Evolutionary conservation across 2,113 vertebrate genomes (phyloP).

Genomic region (Sturnus vulgaris): DNA sequence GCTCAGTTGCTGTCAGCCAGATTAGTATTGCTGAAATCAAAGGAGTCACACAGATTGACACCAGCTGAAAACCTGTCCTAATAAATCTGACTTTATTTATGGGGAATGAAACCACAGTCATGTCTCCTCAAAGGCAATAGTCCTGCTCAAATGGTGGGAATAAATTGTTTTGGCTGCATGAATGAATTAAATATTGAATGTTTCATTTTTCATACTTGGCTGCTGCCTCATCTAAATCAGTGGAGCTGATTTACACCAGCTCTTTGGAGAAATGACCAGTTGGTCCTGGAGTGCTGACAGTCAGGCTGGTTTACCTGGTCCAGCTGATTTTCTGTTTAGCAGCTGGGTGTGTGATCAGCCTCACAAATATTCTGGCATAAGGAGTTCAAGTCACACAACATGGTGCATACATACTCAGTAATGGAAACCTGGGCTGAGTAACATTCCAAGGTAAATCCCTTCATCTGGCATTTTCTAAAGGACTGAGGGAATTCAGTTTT

Average conservation of each 20-base stretch:
- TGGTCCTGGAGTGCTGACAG: not conserved
- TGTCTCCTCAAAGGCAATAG: not conserved
- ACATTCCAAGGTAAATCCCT: not conserved
- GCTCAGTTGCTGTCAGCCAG: not conserved
- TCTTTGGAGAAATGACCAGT: not conserved
- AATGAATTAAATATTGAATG: not conserved
- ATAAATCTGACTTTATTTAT: constrained; percentile 8
- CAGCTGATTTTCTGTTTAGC: not conserved
- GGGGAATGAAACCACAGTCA: not conserved
- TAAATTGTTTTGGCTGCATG: not conserved
- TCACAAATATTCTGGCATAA: accelerated
- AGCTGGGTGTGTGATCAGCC: not conserved
- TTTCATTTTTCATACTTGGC: not conserved
- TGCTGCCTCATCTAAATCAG: not conserved
- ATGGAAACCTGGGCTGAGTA: not conserved
- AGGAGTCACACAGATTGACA: not conserved
- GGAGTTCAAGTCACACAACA: not conserved
- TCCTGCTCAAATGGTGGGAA: not conserved
- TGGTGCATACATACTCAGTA: not conserved
- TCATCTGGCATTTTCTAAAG: not conserved
- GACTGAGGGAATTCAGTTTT: not conserved
- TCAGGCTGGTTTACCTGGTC: not conserved
- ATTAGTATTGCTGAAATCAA: not conserved
- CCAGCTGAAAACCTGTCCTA: constrained; percentile 28
- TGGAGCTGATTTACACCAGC: not conserved